These are phyloP conservation scores for Drosophila aff. DNA, from an alignment of 1,140 invertebrate species.

Conservation along the genomic window DNA sequence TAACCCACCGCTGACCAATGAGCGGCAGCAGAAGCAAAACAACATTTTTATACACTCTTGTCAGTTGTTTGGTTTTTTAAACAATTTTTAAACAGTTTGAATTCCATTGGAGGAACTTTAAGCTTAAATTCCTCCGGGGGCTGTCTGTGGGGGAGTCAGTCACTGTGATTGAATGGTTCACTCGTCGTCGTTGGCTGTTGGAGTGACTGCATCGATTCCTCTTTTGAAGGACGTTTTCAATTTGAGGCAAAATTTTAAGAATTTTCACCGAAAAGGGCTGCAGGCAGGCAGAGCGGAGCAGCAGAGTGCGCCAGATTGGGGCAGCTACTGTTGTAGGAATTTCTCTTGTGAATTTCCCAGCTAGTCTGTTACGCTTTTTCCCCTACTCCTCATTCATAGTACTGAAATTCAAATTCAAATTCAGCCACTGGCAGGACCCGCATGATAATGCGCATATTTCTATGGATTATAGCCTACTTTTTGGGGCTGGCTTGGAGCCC, in stretches of 20 bases:
- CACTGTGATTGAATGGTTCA: constrained; percentile 45
- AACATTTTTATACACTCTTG: constrained; percentile 14
- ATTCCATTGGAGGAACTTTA: constrained; percentile 19
- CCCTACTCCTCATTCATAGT: not conserved
- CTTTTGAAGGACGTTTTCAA: constrained; percentile 47
- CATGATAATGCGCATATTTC: constrained; percentile 76
- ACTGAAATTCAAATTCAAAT: constrained; percentile 50
- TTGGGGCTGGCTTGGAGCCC: constrained; percentile 50
- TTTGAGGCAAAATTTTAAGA: constrained; percentile 65
- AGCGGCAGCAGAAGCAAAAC: not conserved
- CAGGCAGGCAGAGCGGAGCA: constrained; percentile 19
- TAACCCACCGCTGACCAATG: constrained; percentile 45
- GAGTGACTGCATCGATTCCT: constrained; percentile 49
- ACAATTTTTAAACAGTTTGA: constrained; percentile 44
- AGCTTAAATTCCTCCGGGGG: constrained; percentile 8
- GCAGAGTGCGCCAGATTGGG: constrained; percentile 40
- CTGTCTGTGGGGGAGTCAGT: constrained; percentile 17
- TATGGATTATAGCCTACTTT: constrained; percentile 77
- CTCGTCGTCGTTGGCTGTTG: constrained; percentile 5
- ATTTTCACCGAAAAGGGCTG: constrained; percentile 45
- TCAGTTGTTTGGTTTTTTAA: constrained; percentile 16
- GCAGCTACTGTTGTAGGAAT: constrained; percentile 48
- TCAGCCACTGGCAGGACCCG: constrained; percentile 45
- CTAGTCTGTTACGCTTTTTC: constrained; percentile 54
- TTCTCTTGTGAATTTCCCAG: constrained; percentile 68